A percentile compares a stretch with the other conserved stretches of the same genome.
Conservation (phyloP, 1,140 invertebrate species). For the Drosophila punjabiensis region DNA sequence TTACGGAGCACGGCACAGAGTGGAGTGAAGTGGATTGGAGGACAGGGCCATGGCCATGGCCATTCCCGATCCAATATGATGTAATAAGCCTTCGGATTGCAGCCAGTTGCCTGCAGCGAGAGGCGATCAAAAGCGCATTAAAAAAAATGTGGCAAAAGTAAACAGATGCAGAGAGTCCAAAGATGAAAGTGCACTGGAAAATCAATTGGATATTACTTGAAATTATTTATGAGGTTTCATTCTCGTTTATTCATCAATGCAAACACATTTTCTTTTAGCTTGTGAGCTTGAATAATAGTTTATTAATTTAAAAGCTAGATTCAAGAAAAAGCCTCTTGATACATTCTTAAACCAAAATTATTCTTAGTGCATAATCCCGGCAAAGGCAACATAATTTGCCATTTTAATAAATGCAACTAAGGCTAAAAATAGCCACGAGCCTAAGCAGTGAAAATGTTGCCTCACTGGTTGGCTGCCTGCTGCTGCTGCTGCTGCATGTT, state of each 20-base stretch:
- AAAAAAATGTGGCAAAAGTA: constrained; percentile 51
- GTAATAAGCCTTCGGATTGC: constrained; percentile 62
- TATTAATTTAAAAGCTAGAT: background rate
- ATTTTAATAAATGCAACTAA: constrained; percentile 78
- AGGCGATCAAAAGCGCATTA: constrained; percentile 66
- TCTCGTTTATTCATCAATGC: too few relatives aligned
- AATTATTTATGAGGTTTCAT: background rate
- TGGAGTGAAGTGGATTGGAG: background rate
- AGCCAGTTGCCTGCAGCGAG: constrained; percentile 20
- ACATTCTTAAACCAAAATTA: background rate
- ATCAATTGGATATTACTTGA: background rate
- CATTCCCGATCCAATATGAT: constrained; percentile 64
- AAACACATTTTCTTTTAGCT: too few relatives aligned
- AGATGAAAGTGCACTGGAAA: constrained; percentile 8
- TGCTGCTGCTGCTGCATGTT: constrained; percentile 48
- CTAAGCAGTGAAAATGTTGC: constrained; percentile 65
- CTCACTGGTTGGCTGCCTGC: constrained; percentile 49
- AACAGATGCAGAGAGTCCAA: constrained; percentile 15
- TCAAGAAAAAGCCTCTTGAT: background rate
- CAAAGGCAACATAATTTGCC: constrained; percentile 62
- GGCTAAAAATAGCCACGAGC: constrained; percentile 68
- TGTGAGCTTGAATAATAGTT: background rate
- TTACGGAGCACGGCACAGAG: background rate
- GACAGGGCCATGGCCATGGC: constrained; percentile 25
- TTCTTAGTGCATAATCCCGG: constrained; percentile 12